Evolutionary conservation across 1,140 invertebrate species (phyloP), one percentile per base, ranked within the genome.

Genomic region (Rhynchophorus ferrugineus): DNA sequence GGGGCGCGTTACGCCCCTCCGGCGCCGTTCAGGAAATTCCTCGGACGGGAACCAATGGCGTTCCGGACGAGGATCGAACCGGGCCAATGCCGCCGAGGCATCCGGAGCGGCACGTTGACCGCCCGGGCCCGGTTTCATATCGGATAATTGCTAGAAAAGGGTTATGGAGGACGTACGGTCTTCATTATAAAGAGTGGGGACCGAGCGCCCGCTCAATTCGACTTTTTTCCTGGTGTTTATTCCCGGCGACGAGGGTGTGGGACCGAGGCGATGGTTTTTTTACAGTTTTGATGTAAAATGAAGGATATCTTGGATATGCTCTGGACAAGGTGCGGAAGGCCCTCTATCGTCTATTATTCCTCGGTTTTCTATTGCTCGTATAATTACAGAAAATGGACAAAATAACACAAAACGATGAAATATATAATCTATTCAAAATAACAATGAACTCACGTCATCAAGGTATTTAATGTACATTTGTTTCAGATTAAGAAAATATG

Each of bases 131-230:
- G 51, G 54, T 59, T 61, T 61, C 57, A 61, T 61, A 61, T 61
- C 56, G 61, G 62, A 60, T 62, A 58, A 61, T 63, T 61, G 59
- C 56, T 56, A 56, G 55, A 57, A 56, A 55, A 54, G 53, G 62
- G 60, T 59, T 63, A 61, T 63, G 60, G 60, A 55, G 57, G 49
- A 50, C 54, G 60, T 58, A 54, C 33, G 44, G 51, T 56, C 52
- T 54, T 46, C 52, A 54, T 54, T 48, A 47, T 29, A n/a, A n/a
- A n/a, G n/a, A n/a, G n/a, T 49, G 17, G 8, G 17, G 8, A 54
- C 33, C 36, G n/a, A n/a, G n/a, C n/a, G n/a, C 34, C 9, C 44
- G 44, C 52, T 54, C 38, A 54, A 56, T 60, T 60, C 57, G 13
- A 48, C 33, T 46, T 21, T 45, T 46, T 50, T 46, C 39, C 47